Base-by-base conservation (phyloP, 2,797 vertebrate species). In the Tarsius wallacei region DNA sequence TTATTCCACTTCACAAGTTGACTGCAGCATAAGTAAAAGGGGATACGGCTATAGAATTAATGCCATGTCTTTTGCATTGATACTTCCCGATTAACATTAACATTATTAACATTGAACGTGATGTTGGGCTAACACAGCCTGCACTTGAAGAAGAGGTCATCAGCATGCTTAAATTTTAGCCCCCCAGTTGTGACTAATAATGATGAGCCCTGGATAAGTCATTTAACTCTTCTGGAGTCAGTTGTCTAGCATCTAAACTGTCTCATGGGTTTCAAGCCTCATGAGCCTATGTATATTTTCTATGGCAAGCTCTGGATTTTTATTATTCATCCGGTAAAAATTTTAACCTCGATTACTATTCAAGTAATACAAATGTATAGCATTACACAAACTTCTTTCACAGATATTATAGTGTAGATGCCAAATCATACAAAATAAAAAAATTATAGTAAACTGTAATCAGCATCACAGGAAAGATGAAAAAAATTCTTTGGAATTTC, bases 1-100 rank as follows among this genome's bases (percentile, higher is more conserved):
- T 87, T 71, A 74, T n/a, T 94, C 36, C 55, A 51, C 13, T 88
- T 89, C 47, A 83, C 17, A 66, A 90, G 24, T 63, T 95, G 53
- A 84, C 55, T 94, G 3, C 5, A 91, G 4, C 7, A 9, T 64
- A 87, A 28, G 5, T 22, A 42, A 78, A 78, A 94, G 55, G 16
- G 6, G 71, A 90, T 81, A 57, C 9, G 26, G 70, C 59, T 90
- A 24, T 5, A 57, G 17, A 76, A 33, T 77, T 66, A 94, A 84
- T 73, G n/a, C 2, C 61, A 4, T 36, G 15, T 57, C 49, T 88
- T 90, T 83, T 36, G 63, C 81, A 63, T 84, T 77, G n/a, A 63
- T 9, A 81, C 4, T 64, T 89, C 11, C 61, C 64, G 21, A 78
- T 31, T 80, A 88, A 63, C 66, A 42, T 42, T 42, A 42, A 42